A percentile compares a stretch with the other conserved stretches of the same genome.
These are phyloP conservation scores for Serinus canaria DNA, from an alignment of 2,113 vertebrate species.

Conservation along the genomic window DNA sequence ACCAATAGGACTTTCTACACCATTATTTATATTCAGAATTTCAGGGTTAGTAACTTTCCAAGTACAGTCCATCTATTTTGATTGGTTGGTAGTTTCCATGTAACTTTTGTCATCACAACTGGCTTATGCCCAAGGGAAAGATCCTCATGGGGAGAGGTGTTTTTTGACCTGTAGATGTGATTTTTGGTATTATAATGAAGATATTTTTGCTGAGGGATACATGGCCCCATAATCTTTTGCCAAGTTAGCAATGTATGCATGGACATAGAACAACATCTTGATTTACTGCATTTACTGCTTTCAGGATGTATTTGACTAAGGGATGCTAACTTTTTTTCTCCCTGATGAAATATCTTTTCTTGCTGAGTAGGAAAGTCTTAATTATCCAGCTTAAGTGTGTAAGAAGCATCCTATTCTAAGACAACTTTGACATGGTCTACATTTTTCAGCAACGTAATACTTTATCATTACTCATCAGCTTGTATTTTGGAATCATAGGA, in stretches of 20 bases:
- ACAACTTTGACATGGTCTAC: background rate
- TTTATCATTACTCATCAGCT: background rate
- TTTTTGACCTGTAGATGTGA: background rate
- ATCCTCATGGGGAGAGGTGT: background rate
- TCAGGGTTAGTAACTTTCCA: background rate
- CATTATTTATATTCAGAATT: background rate
- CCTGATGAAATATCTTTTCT: background rate
- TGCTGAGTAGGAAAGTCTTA: background rate
- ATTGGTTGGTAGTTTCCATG: background rate
- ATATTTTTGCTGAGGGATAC: background rate
- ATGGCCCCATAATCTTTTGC: background rate
- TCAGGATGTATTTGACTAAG: background rate
- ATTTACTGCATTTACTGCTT: background rate
- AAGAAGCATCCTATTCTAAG: background rate
- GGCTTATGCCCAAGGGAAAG: background rate
- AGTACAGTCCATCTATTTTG: background rate
- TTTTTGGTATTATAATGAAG: background rate
- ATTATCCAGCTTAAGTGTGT: background rate
- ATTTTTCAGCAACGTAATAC: background rate
- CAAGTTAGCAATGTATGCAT: background rate
- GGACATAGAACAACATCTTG: background rate
- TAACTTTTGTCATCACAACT: background rate
- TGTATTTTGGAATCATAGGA: rapidly evolving
- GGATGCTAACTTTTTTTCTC: rapidly evolving
- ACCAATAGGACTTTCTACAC: background rate